phyloP scores from a whole-genome alignment of 2,888 invertebrate genomes.

The Chymomyza amoena region DNA sequence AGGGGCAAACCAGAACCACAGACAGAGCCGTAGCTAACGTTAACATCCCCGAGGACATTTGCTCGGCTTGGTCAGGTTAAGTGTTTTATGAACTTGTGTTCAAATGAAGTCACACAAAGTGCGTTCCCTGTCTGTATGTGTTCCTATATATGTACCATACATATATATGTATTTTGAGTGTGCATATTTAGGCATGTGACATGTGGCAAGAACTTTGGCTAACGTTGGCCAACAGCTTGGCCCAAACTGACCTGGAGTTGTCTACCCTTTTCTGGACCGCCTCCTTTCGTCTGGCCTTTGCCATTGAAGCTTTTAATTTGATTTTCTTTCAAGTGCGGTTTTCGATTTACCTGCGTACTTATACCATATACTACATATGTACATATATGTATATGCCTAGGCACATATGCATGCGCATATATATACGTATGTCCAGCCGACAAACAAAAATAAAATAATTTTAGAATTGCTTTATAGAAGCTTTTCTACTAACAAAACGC shows the following conservation, averaged over 20 bases:
- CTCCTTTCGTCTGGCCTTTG: slow-evolving; percentile 45
- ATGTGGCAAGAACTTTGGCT: slow-evolving; percentile 45
- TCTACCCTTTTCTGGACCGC: slow-evolving; percentile 13
- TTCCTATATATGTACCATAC: not conserved
- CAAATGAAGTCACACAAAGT: slow-evolving; percentile 66
- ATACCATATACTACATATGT: slow-evolving; percentile 13
- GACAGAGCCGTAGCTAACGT: not conserved
- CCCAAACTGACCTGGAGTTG: slow-evolving; percentile 36
- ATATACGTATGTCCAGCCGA: not conserved
- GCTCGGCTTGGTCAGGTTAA: slow-evolving; percentile 64
- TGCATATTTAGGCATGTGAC: slow-evolving; percentile 27
- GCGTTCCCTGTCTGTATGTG: slow-evolving; percentile 23
- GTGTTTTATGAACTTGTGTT: slow-evolving; percentile 76
- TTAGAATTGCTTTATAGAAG: not conserved
- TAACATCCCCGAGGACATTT: slow-evolving; percentile 54
- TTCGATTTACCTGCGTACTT: slow-evolving; percentile 21
- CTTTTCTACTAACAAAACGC: no score
- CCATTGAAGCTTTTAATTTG: slow-evolving; percentile 73
- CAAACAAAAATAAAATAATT: not conserved
- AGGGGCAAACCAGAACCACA: not conserved
- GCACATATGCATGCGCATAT: not conserved
- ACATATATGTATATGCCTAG: not conserved
- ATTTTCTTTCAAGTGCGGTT: slow-evolving; percentile 75
- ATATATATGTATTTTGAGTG: slow-evolving; percentile 1
- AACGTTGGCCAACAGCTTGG: slow-evolving; percentile 9